A percentile compares a stretch with the other conserved stretches of the same genome.
Evolutionary conservation across 2,888 invertebrate genomes (phyloP).

Genomic region (Microctonus aethiopoides): DNA sequence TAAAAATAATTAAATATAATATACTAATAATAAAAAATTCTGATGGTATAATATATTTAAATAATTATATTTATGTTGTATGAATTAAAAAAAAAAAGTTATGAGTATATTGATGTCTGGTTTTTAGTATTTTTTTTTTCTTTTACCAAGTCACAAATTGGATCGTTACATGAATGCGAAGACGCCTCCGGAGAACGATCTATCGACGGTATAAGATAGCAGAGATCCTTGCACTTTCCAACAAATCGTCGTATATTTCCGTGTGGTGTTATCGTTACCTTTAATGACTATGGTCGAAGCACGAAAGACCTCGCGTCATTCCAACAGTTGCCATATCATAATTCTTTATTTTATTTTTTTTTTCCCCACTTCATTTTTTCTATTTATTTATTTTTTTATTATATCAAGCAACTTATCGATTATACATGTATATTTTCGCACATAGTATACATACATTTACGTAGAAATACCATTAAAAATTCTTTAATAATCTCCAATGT

Average conservation of each 20-base stretch:
- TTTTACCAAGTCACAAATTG: conserved; percentile 34
- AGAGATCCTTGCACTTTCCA: conserved; percentile 29
- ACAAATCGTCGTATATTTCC: conserved; percentile 33
- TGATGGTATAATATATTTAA: too few species aligned
- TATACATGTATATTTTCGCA: too few species aligned
- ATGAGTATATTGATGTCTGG: background rate
- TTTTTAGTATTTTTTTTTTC: conserved; percentile 17
- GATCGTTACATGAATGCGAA: conserved; percentile 33
- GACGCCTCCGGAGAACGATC: conserved; percentile 30
- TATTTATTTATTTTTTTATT: background rate
- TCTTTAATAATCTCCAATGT: background rate
- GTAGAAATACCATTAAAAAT: background rate
- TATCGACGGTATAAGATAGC: conserved; percentile 21
- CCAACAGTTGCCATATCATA: background rate
- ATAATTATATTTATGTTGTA: too few species aligned
- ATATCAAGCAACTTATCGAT: background rate
- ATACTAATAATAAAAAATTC: background rate
- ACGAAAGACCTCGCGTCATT: background rate
- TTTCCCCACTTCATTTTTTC: background rate
- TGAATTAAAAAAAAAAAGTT: background rate
- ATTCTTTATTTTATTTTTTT: background rate
- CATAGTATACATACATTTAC: background rate
- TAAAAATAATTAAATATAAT: too few species aligned
- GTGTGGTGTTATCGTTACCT: conserved; percentile 29
- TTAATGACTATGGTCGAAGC: conserved; percentile 27